Evolutionary conservation across 2,113 vertebrate genomes (phyloP), one percentile per base, ranked within the genome.

Genomic region (Etheostoma cragini): DNA sequence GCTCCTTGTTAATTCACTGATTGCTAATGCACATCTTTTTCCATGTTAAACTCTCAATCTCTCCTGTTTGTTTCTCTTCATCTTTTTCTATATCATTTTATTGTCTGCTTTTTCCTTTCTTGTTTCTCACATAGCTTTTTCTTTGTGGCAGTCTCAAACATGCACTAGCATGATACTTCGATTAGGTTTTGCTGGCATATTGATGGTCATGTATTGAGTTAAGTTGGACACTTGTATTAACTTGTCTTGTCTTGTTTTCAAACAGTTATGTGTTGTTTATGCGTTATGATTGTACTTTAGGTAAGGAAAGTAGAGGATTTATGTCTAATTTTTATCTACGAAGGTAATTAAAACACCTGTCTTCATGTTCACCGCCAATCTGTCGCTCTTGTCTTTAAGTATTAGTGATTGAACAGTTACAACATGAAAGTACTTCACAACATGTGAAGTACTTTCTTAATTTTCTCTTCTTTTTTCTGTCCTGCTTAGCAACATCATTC

Each of bases 1-100:
- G 73, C 78, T 69, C 79, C 22, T 24, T 67, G 80, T 81, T 91
- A 84, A 87, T 88, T 88, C 78, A 82, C 71, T 73, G 56, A 64
- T 79, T 61, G 67, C 74, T 88, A 87, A 88, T 91, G 76, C 76
- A 85, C 56, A 38, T 81, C 53, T 62, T 49, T 82, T 52, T 64
- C 58, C 46, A n/a, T 6, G 35, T 68, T 72, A 57, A 62, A n/a
- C 62, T 72, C 45, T 76, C 58, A 42, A 22, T 47, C n/a, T 14
- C 26, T 30, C 33, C 33, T 46, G 3, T 69, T 61, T 66, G 45
- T 56, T 72, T 62, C 60, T 61, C 3, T 38, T 8, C 69, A 38
- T 69, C 7, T 35, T 47, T 45, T 26, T 12, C 30, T 45, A 1
- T 33, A 42, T 56, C 66, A 38, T 52, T 13, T 62, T 22, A 17